A percentile compares a stretch with the other conserved stretches of the same genome.
phyloP scores from a whole-genome alignment of 30 jellyfish, hydroid and myxozoan species.

The Clytia hemisphaerica region DNA sequence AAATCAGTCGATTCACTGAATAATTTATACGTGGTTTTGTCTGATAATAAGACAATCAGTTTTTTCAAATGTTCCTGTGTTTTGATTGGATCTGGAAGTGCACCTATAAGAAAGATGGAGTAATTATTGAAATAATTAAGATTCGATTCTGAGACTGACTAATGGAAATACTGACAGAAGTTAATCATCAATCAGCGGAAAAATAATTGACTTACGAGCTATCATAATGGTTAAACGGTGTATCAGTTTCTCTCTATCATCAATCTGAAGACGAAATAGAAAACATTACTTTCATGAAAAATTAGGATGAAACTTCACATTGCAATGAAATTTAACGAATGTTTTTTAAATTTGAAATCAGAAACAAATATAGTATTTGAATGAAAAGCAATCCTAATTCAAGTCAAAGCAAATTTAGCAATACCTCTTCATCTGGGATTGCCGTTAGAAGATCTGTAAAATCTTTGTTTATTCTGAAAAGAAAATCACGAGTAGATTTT shows the following conservation, averaged over 20 bases:
- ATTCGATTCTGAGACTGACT: no score
- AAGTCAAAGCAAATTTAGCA: neutral
- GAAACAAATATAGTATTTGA: neutral
- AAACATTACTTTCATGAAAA: no score
- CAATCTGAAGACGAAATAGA: no score
- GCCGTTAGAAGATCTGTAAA: conserved; percentile 7
- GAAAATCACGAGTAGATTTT: neutral
- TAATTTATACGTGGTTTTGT: conserved; percentile 37
- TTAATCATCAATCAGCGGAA: no score
- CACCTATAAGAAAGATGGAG: conserved; percentile 23
- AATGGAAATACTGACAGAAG: no score
- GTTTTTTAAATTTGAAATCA: no score
- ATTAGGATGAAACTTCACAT: neutral
- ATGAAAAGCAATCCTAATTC: neutral
- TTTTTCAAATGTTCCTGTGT: conserved; percentile 88
- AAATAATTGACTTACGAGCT: no score
- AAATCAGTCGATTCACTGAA: conserved; percentile 38
- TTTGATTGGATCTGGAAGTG: conserved; percentile 75
- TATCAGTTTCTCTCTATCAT: conserved; percentile 21
- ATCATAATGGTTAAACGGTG: conserved; percentile 10
- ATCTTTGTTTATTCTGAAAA: conserved; percentile 1
- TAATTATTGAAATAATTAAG: no score
- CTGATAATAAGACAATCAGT: conserved; percentile 43
- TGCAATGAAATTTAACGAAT: neutral
- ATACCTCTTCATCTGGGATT: conserved; percentile 9